phyloP scores from a whole-genome alignment of 1,140 invertebrate genomes.

The Carposina sasakii region DNA sequence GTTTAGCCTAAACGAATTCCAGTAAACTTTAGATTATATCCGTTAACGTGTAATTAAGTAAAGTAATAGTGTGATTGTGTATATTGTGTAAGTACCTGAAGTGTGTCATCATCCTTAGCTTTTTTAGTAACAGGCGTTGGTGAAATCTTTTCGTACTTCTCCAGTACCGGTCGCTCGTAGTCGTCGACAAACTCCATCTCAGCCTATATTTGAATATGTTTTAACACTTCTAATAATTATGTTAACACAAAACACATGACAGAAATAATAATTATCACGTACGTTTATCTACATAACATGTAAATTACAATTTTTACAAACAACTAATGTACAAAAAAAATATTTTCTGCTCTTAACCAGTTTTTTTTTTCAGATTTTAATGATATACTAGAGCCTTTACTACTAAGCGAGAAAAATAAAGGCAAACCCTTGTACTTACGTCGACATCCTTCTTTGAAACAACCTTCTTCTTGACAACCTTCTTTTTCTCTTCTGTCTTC shows the following conservation, averaged over 20 bases:
- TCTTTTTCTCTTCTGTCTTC: slow-evolving; percentile 55
- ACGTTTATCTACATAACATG: slow-evolving; percentile 10
- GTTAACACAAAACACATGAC: slow-evolving; percentile 60
- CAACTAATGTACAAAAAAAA: not conserved
- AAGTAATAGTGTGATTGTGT: slow-evolving; percentile 28
- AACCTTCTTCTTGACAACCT: slow-evolving; percentile 66
- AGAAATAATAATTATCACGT: slow-evolving; percentile 28
- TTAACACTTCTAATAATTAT: slow-evolving; percentile 51
- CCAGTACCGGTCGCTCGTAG: slow-evolving; percentile 74
- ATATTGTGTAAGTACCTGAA: slow-evolving; percentile 56
- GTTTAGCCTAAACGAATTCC: slow-evolving; percentile 42
- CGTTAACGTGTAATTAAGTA: not conserved
- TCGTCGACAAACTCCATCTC: slow-evolving; percentile 73
- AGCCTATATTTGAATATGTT: slow-evolving; percentile 61
- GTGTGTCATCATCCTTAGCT: slow-evolving; percentile 55
- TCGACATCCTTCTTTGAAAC: slow-evolving; percentile 65
- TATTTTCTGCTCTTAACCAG: no score
- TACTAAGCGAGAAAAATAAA: no score
- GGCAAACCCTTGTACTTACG: slow-evolving; percentile 58
- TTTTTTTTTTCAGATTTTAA: no score
- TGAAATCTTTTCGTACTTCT: slow-evolving; percentile 74
- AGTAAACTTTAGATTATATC: not conserved
- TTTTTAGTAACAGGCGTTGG: slow-evolving; percentile 66
- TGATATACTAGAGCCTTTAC: no score
- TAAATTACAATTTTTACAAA: slow-evolving; percentile 1